Conservation (phyloP, 1,140 invertebrate species). For the Diabrotica virgifera region DNA sequence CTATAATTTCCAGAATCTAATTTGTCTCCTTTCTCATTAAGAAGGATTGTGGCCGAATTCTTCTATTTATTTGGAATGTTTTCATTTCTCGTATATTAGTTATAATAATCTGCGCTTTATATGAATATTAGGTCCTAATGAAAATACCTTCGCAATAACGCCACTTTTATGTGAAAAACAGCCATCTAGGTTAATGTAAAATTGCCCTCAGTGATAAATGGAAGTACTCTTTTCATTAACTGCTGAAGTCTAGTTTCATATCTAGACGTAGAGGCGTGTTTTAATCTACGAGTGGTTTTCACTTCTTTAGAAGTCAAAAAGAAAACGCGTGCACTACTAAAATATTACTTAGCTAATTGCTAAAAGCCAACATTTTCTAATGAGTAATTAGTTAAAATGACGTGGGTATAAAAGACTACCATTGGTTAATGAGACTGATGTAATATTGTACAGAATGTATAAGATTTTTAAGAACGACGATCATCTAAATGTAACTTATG, state of each 20-base stretch:
- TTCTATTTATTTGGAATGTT: no score
- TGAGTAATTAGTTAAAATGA: no score
- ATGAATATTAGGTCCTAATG: not conserved
- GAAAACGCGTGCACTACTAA: not conserved
- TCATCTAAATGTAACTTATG: no score
- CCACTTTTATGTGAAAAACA: not conserved
- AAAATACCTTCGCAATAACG: not conserved
- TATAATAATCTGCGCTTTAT: not conserved
- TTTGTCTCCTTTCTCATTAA: no score
- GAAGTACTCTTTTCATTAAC: constrained; percentile 1
- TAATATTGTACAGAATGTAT: no score
- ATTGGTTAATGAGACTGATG: no score
- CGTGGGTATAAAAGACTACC: no score
- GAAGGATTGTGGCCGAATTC: no score
- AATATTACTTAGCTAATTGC: not conserved
- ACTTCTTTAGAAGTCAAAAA: not conserved
- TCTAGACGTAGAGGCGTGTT: constrained; percentile 1
- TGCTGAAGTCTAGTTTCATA: not conserved
- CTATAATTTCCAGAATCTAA: no score
- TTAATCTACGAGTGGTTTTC: constrained; percentile 2
- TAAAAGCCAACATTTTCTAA: not conserved
- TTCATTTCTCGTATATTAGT: no score
- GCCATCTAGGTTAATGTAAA: constrained; percentile 2
- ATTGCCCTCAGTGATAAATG: not conserved
- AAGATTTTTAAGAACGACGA: no score